Base-by-base conservation (phyloP, 2,888 invertebrate genomes). In the Tachina fera region DNA sequence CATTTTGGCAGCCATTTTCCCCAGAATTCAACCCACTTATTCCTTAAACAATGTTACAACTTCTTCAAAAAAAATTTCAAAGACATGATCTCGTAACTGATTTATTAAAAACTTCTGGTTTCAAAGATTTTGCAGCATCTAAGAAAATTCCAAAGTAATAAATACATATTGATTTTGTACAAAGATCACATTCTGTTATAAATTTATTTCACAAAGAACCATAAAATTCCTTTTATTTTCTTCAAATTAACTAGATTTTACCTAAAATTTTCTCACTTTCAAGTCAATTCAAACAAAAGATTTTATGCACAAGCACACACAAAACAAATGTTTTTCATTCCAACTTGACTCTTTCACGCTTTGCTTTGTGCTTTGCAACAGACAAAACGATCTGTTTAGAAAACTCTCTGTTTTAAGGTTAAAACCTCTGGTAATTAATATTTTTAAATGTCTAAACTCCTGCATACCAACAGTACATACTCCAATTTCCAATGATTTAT, bases 401-500 rank as follows among this genome's bases (percentile, higher is more conserved):
- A 81, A 19, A 61, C 60, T 49, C 68, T 81, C 71, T 79, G 63
- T 74, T 79, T 86, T 80, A 83, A 86, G 86, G 83, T 86, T 80
- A 76, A 75, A 76, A 79, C 86, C 86, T 47, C 75, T 56, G 16
- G 75, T 83, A 86, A 86, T 83, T 86, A 83, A 86, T 86, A 83
- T 86, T 83, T 86, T 76, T 56, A 71, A 58, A 74, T 85, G 81
- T 77, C 75, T 81, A 61, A 68, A 81, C 72, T 81, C 72, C 72
- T 67, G 76, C 74, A 83, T 83, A 72, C 83, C 83, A 74, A 78
- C 3, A 83, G 51, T 67, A 78, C 83, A 83, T 86, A 86, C 83
- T 86, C 83, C 86, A 86, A 86, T 83, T 86, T 76, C 76, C 14
- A 71, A 83, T 83, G 86, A 86, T 86, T 86, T 86, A 86, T 86